A percentile compares a stretch with the other conserved stretches of the same genome.
These are phyloP conservation scores for Tipula lateralis DNA, from an alignment of 2,888 invertebrate genomes.

Conservation along the genomic window DNA sequence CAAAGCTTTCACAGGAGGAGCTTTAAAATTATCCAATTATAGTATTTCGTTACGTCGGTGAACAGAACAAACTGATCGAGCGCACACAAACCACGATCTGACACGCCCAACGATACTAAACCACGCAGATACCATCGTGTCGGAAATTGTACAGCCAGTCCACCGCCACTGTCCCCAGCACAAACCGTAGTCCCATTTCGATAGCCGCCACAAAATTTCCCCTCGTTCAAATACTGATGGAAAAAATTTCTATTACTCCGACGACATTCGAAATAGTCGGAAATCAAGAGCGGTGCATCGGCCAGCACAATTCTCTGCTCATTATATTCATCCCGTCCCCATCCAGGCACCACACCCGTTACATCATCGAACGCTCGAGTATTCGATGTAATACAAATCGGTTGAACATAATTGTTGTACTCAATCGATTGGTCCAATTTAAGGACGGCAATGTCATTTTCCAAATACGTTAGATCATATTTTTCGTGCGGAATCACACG, in stretches of 20 bases:
- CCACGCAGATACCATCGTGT: constrained; percentile 29
- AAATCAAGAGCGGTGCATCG: neutral
- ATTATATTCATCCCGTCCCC: neutral
- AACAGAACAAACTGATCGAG: neutral
- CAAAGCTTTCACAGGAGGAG: neutral
- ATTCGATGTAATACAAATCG: constrained; percentile 2
- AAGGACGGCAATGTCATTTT: neutral
- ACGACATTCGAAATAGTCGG: neutral
- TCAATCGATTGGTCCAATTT: neutral
- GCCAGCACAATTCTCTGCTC: neutral
- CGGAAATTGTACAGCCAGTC: neutral
- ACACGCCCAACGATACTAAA: neutral
- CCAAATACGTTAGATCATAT: neutral
- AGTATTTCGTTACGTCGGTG: neutral
- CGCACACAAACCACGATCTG: neutral
- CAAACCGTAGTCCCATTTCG: neutral
- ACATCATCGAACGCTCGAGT: neutral
- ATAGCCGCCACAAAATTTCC: constrained; percentile 2
- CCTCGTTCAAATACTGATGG: neutral
- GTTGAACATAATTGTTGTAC: constrained; percentile 1
- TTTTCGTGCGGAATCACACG: neutral
- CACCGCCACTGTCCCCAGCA: constrained; percentile 2
- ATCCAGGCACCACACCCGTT: neutral
- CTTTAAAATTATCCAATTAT: neutral
- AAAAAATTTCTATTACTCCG: neutral